These are phyloP conservation scores for Leptodactylus fallax DNA, from an alignment of 2,797 vertebrate genomes.

Conservation along the genomic window DNA sequence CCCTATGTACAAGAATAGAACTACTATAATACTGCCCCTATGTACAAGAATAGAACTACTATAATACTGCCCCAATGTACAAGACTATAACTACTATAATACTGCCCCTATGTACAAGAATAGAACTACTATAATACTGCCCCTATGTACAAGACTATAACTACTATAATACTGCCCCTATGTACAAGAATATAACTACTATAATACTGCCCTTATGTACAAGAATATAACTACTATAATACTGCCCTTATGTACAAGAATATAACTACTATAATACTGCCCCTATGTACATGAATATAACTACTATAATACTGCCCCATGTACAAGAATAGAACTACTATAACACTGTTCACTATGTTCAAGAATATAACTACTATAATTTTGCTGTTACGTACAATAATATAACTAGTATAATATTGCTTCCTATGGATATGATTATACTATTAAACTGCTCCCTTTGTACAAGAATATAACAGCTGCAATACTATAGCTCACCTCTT, in stretches of 20 bases:
- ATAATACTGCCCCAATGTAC: not conserved
- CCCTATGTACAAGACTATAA: not conserved
- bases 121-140: no score
- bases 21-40: not conserved
- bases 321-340: not conserved
- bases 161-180: not conserved
- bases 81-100: not conserved
- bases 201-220: not conserved
- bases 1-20: no score
- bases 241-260: not conserved
- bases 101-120: not conserved
- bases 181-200: not conserved
- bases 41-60: not conserved
- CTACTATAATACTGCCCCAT: not conserved
- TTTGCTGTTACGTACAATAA: not conserved
- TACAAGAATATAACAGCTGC: not conserved
- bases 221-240: not conserved
- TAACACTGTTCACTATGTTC: not conserved
- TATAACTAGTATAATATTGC: not conserved
- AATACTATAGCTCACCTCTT: constrained; percentile 70
- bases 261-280: not conserved
- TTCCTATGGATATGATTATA: not conserved
- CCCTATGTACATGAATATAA: not conserved
- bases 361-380: constrained; percentile 2
- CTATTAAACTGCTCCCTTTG: not conserved